These are phyloP conservation scores for Ophioderma brevispina DNA, from an alignment of 35 echinoderm and acorn worm genomes.

Conservation along the genomic window DNA sequence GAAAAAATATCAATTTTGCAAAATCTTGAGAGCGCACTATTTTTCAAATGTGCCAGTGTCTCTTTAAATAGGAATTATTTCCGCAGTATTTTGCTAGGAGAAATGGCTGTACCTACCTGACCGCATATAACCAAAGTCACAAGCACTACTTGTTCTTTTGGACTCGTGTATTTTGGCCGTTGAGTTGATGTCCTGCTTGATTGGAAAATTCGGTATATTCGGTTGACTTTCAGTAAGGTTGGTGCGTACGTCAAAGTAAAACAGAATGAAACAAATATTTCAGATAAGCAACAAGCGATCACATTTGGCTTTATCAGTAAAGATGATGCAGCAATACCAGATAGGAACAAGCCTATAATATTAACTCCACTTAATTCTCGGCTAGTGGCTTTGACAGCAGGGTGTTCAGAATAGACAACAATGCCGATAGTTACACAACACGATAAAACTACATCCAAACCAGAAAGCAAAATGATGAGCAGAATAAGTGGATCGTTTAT, in stretches of 20 bases:
- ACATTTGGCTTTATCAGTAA: neutral
- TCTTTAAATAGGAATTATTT: no score
- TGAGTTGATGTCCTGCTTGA: constrained; percentile 24
- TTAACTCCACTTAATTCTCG: constrained; percentile 39
- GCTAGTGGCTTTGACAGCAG: constrained; percentile 33
- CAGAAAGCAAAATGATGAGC: neutral
- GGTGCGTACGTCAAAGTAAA: constrained; percentile 27
- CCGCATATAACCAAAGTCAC: neutral
- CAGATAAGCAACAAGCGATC: neutral
- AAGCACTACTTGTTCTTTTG: neutral
- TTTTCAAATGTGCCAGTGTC: no score
- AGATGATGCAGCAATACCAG: neutral
- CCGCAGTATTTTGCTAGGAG: no score
- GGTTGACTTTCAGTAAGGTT: constrained; percentile 30
- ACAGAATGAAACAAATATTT: neutral
- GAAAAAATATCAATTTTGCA: no score
- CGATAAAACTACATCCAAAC: neutral
- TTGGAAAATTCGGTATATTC: constrained; percentile 44
- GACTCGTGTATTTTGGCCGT: neutral
- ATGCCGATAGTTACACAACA: neutral
- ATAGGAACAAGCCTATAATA: constrained; percentile 11
- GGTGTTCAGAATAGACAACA: neutral
- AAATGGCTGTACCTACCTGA: constrained; percentile 26
- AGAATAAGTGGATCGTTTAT: neutral
- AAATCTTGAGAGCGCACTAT: no score